phyloP scores from a whole-genome alignment of 1,140 invertebrate genomes.

The Sarcophaga peregrina region DNA sequence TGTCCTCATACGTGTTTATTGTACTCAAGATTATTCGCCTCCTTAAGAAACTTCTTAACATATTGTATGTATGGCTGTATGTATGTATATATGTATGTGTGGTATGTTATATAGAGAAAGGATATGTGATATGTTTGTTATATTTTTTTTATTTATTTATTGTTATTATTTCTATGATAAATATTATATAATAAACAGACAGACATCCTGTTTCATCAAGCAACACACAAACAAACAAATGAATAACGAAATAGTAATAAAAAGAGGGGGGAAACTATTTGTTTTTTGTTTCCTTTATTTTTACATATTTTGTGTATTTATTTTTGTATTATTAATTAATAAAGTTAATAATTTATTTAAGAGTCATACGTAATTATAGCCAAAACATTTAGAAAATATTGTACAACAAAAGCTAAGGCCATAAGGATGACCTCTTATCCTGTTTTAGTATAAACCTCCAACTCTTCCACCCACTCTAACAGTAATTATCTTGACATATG shows the following conservation, averaged over 20 bases:
- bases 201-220: background rate
- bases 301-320: background rate
- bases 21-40: too few relatives aligned
- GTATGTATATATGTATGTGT: too few relatives aligned
- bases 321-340: background rate
- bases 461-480: too few relatives aligned
- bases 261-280: background rate
- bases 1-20: too few relatives aligned
- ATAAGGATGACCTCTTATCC: conserved; percentile 14
- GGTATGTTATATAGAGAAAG: background rate
- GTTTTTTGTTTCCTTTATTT: background rate
- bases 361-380: background rate
- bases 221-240: background rate
- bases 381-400: conserved; percentile 16
- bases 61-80: too few relatives aligned
- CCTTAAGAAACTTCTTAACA: too few relatives aligned
- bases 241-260: too few relatives aligned
- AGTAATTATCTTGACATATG: background rate
- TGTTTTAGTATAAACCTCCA: background rate
- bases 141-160: too few relatives aligned
- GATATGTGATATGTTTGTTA: conserved; percentile 3
- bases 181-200: background rate
- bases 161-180: too few relatives aligned
- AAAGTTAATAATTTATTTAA: conserved; percentile 17
- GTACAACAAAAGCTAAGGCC: conserved; percentile 13